Evolutionary conservation across 1,140 invertebrate genomes (phyloP).

Genomic region (Arion vulgaris): DNA sequence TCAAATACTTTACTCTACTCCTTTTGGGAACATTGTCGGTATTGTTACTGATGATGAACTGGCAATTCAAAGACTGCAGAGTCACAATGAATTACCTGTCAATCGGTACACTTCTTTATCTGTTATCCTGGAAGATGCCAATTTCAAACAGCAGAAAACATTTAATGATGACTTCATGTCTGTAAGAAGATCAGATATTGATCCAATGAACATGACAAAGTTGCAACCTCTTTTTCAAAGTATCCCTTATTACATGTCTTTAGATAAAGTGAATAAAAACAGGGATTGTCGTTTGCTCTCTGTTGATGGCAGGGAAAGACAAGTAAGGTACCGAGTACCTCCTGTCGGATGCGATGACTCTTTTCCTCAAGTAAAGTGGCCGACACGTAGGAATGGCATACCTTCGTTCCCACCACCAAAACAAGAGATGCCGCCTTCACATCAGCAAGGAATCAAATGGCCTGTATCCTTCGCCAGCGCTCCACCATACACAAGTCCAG

Average conservation of each 20-base stretch:
- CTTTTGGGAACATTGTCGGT: background rate
- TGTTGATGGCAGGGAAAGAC: background rate
- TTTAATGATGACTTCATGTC: background rate
- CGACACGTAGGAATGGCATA: too few species aligned
- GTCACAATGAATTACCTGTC: background rate
- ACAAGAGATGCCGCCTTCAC: background rate
- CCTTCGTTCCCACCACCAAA: background rate
- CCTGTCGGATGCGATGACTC: background rate
- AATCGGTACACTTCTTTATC: slow-evolving; percentile 10
- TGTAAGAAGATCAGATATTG: background rate
- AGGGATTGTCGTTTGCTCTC: too few species aligned
- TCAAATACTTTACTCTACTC: background rate
- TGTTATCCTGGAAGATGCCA: background rate
- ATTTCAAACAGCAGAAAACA: background rate
- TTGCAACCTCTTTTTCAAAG: background rate
- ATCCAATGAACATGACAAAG: background rate
- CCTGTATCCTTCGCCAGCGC: background rate
- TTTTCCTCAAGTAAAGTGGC: background rate
- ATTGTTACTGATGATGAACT: slow-evolving; percentile 1
- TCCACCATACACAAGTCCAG: slow-evolving; percentile 22
- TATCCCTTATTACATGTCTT: background rate
- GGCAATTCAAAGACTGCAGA: background rate
- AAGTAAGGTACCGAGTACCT: background rate
- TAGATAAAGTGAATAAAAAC: background rate
- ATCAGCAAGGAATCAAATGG: background rate